Conservation (phyloP, 2,888 invertebrate genomes). For the Pimpla rufipes region DNA sequence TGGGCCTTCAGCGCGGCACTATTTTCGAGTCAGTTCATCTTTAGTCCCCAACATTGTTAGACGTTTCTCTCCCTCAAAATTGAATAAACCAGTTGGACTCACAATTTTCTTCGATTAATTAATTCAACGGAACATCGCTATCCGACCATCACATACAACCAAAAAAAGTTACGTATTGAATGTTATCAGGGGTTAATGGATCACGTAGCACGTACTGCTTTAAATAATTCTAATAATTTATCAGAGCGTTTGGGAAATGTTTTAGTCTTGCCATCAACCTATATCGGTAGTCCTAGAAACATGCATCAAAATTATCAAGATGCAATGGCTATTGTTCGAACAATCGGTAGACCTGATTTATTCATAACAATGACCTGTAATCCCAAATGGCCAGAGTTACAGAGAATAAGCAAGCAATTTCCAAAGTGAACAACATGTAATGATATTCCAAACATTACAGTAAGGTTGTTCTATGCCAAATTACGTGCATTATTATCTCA, state of each 20-base stretch:
- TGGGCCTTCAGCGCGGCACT: too few relatives aligned
- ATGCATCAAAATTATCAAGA: constrained; percentile 40
- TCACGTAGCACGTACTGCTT: constrained; percentile 1
- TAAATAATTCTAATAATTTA: neutral
- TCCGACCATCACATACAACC: too few relatives aligned
- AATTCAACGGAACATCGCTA: too few relatives aligned
- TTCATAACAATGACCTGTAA: constrained; percentile 45
- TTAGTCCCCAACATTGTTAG: too few relatives aligned
- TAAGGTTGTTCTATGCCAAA: constrained; percentile 36
- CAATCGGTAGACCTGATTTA: constrained; percentile 44
- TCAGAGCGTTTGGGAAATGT: neutral
- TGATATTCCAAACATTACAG: constrained; percentile 55
- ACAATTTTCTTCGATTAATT: too few relatives aligned
- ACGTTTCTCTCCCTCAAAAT: too few relatives aligned
- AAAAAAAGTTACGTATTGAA: constrained; percentile 41
- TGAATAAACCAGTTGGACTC: too few relatives aligned
- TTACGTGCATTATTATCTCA: constrained; percentile 29
- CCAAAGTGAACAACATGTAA: constrained; percentile 28
- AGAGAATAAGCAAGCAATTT: neutral
- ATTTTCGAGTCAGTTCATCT: too few relatives aligned
- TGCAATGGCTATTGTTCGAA: constrained; percentile 40
- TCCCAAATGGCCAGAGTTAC: constrained; percentile 22
- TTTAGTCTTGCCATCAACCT: constrained; percentile 39
- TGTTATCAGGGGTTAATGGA: constrained; percentile 39
- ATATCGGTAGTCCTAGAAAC: constrained; percentile 23